Conservation (phyloP, 1,140 invertebrate genomes). For the Listronotus bonariensis region DNA sequence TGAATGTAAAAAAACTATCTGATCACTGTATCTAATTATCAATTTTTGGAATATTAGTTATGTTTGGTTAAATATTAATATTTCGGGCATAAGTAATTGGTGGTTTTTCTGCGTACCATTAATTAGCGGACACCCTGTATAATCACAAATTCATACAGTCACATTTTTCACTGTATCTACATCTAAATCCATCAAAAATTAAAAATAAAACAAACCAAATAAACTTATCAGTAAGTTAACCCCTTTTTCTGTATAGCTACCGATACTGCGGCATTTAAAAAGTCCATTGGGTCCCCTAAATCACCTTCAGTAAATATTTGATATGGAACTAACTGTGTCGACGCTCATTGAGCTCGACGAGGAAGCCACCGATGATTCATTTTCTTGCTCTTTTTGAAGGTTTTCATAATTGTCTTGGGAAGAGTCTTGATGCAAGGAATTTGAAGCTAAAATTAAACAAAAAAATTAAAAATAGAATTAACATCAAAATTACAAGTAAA, state of each 20-base stretch:
- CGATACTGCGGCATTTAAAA: slow-evolving; percentile 68
- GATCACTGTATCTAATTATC: too few relatives aligned
- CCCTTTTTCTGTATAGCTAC: slow-evolving; percentile 74
- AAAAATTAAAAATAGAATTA: too few relatives aligned
- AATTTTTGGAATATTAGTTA: too few relatives aligned
- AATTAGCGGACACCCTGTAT: too few relatives aligned
- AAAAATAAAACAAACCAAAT: background rate
- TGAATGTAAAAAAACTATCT: too few relatives aligned
- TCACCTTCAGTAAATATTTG: slow-evolving; percentile 28
- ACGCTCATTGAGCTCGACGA: slow-evolving; percentile 22
- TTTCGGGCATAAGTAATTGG: too few relatives aligned
- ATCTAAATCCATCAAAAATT: background rate
- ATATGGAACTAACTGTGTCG: slow-evolving; percentile 25
- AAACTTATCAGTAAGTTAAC: slow-evolving; percentile 56
- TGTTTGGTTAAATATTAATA: too few relatives aligned
- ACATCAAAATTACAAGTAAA: too few relatives aligned
- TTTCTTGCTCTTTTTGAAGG: slow-evolving; percentile 36
- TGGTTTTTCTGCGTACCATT: too few relatives aligned
- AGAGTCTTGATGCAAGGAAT: slow-evolving; percentile 31
- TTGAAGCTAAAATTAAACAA: slow-evolving; percentile 27
- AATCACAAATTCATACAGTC: too few relatives aligned
- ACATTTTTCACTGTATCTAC: background rate
- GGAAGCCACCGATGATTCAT: slow-evolving; percentile 15
- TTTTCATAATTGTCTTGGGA: slow-evolving; percentile 36
- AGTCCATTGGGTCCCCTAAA: slow-evolving; percentile 55